Percentiles rank a stretch among this genome's conserved stretches.
These are phyloP conservation scores for Hapalemur alaotrensis DNA, from an alignment of 2,797 vertebrate species.

Conservation along the genomic window DNA sequence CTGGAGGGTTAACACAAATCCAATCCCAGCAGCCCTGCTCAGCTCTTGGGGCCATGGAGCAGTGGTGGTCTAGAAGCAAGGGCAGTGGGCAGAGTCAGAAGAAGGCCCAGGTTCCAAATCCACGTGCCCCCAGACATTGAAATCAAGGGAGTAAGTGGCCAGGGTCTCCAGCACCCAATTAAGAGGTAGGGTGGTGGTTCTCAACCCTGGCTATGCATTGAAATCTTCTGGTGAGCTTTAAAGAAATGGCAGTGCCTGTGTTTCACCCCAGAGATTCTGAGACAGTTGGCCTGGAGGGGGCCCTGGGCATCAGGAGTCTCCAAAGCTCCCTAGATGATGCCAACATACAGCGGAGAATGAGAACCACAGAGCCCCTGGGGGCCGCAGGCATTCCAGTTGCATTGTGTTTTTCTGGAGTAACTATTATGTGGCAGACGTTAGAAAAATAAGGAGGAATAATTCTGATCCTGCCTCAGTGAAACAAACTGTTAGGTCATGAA, in stretches of 20 bases:
- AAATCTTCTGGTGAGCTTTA: neutral
- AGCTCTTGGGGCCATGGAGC: neutral
- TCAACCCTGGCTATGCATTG: neutral
- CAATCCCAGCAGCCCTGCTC: neutral
- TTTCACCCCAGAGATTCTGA: neutral
- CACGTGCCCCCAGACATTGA: too few relatives aligned
- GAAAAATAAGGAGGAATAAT: neutral
- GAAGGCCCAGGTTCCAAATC: neutral
- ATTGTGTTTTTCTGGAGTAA: neutral
- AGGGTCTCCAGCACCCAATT: neutral
- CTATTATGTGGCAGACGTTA: neutral
- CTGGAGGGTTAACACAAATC: neutral
- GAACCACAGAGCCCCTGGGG: rapidly evolving
- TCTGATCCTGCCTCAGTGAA: neutral
- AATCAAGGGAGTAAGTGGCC: neutral
- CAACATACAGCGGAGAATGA: rapidly evolving
- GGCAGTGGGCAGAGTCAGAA: neutral
- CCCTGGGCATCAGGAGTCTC: neutral
- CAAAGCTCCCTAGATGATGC: neutral
- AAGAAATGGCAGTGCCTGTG: neutral
- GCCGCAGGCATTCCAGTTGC: rapidly evolving
- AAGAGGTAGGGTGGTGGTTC: neutral
- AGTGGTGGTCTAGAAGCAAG: neutral
- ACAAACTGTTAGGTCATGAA: neutral
- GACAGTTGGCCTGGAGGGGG: neutral